Evolutionary conservation across 2,888 invertebrate species (phyloP).

Genomic region (Omphaloscelis lunosa): DNA sequence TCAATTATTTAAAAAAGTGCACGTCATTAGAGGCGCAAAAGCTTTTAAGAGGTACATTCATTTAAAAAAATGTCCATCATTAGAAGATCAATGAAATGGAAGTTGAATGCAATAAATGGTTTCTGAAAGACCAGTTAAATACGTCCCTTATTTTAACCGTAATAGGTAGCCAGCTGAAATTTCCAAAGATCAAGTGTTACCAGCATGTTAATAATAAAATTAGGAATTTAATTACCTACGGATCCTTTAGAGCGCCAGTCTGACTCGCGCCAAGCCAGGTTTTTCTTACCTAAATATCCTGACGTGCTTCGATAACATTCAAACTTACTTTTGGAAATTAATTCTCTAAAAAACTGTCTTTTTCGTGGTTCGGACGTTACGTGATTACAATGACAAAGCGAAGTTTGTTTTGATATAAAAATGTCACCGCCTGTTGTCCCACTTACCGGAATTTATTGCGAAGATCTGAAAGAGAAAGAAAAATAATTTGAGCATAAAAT

Average conservation of each 20-base stretch:
- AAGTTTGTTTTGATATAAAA: constrained; percentile 5
- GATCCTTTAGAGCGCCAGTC: background rate
- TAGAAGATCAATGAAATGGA: no score
- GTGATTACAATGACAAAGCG: constrained; percentile 38
- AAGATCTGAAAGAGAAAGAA: constrained; percentile 48
- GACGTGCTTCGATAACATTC: background rate
- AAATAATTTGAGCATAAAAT: constrained; percentile 5
- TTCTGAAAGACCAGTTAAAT: background rate
- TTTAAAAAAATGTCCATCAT: no score
- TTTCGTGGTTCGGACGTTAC: constrained; percentile 5
- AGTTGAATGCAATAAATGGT: no score
- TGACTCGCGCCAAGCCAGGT: background rate
- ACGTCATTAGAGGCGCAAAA: no score
- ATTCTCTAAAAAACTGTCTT: constrained; percentile 22
- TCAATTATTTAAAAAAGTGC: no score
- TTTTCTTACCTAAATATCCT: background rate
- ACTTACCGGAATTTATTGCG: constrained; percentile 41
- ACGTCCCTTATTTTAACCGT: no score
- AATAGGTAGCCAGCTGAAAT: background rate
- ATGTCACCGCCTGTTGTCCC: background rate
- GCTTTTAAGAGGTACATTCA: no score
- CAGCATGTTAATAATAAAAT: background rate
- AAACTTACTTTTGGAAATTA: constrained; percentile 16
- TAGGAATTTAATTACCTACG: background rate
- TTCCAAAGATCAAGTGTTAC: background rate